Percentiles rank a stretch among this genome's conserved stretches.
These are phyloP conservation scores for Ailuropoda melanoleuca DNA, from an alignment of 2,113 vertebrate genomes.

Conservation along the genomic window DNA sequence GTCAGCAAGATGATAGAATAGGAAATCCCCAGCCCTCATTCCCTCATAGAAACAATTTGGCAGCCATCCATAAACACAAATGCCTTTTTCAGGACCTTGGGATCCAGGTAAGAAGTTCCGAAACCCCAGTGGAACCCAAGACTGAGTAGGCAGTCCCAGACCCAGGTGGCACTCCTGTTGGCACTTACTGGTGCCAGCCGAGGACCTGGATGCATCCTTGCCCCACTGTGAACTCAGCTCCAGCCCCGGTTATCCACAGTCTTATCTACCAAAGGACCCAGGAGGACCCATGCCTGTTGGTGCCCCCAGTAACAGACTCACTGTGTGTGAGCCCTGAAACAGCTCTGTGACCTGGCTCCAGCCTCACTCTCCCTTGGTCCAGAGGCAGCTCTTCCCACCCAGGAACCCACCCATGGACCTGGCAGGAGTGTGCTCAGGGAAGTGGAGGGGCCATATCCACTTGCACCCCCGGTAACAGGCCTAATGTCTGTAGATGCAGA, in stretches of 20 bases:
- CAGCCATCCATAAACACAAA: background rate
- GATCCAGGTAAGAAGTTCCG: background rate
- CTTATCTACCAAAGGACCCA: background rate
- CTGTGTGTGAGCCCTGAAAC: background rate
- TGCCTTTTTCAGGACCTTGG: background rate
- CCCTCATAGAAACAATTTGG: background rate
- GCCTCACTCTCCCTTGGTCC: background rate
- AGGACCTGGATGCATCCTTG: background rate
- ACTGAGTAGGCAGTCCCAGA: background rate
- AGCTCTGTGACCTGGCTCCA: background rate
- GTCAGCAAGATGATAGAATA: background rate
- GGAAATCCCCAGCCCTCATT: background rate
- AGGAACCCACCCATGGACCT: background rate
- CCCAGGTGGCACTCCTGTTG: background rate
- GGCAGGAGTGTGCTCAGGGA: background rate
- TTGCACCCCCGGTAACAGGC: background rate
- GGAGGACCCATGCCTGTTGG: background rate
- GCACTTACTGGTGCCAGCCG: background rate
- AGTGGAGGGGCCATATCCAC: background rate
- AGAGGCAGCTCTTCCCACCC: background rate
- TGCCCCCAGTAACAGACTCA: no score
- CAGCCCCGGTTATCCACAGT: background rate
- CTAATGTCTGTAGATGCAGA: background rate
- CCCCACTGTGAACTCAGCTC: background rate
- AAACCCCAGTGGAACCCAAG: background rate